Conservation (phyloP, 2,888 invertebrate species). For the Callimorpha dominula region DNA sequence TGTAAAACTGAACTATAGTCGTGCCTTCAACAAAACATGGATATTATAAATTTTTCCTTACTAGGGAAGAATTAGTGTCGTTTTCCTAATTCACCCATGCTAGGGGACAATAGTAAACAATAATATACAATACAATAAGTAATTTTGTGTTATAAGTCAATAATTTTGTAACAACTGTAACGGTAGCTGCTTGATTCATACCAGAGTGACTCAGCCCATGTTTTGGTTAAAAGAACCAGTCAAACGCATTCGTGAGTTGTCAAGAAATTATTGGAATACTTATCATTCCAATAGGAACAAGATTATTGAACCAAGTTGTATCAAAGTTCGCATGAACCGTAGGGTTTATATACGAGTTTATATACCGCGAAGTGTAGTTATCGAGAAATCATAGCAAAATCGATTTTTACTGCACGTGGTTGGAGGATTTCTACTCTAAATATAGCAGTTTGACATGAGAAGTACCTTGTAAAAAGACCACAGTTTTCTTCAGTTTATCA, state of each 20-base stretch:
- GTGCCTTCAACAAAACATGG: no score
- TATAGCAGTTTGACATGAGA: no score
- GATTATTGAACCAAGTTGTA: background rate
- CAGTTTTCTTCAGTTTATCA: no score
- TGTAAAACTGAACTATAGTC: no score
- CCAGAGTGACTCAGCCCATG: constrained; percentile 58
- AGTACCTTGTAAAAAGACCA: no score
- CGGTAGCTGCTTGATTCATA: constrained; percentile 53
- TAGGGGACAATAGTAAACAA: background rate
- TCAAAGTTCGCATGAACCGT: background rate
- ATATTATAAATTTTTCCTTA: no score
- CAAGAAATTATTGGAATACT: constrained; percentile 55
- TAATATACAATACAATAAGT: background rate
- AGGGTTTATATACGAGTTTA: background rate
- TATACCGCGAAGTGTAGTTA: no score
- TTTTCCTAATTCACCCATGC: background rate
- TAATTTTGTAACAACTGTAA: background rate
- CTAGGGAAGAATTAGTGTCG: background rate
- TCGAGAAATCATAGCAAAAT: no score
- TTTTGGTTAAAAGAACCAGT: constrained; percentile 54
- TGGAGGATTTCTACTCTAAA: no score
- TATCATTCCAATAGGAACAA: constrained; percentile 13
- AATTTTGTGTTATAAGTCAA: background rate
- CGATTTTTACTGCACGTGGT: no score
- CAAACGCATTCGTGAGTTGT: constrained; percentile 44